These are phyloP conservation scores for Erpetoichthys calabaricus DNA, from an alignment of 2,797 vertebrate species.

Conservation along the genomic window DNA sequence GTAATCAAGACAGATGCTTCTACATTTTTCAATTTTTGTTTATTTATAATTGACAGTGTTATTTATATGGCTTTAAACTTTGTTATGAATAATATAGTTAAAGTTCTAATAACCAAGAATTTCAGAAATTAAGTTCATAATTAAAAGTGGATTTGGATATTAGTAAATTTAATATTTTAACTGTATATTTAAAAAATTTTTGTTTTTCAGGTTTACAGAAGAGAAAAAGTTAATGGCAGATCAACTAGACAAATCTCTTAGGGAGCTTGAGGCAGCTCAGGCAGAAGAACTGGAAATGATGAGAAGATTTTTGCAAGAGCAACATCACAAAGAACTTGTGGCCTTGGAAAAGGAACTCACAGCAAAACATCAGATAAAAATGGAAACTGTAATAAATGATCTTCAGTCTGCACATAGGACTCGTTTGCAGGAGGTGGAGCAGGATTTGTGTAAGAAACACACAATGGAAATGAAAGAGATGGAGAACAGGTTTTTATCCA, in stretches of 20 bases:
- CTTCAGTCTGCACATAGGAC: slow-evolving; percentile 42
- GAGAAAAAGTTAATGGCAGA: slow-evolving; percentile 48
- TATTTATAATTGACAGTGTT: no score
- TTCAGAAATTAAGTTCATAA: no score
- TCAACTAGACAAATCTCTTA: slow-evolving; percentile 48
- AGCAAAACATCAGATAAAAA: slow-evolving; percentile 38
- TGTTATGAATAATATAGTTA: no score
- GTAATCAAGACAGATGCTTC: slow-evolving; percentile 29
- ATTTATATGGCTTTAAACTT: no score
- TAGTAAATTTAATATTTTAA: no score
- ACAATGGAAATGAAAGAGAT: slow-evolving; percentile 50
- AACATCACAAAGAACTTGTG: slow-evolving; percentile 27
- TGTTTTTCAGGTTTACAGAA: slow-evolving; percentile 52
- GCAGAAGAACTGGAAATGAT: slow-evolving; percentile 32
- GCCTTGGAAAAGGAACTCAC: slow-evolving; percentile 29
- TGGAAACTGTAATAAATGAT: slow-evolving; percentile 36
- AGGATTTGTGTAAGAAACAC: slow-evolving; percentile 41
- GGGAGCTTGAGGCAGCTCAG: slow-evolving; percentile 43
- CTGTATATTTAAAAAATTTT: not conserved
- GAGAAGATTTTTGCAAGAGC: slow-evolving; percentile 23
- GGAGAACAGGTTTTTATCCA: slow-evolving; percentile 61
- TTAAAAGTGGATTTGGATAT: no score
- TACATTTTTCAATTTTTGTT: no score
- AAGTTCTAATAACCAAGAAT: no score
- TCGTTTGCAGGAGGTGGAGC: slow-evolving; percentile 38